These are phyloP conservation scores for Ailurus styani DNA, from an alignment of 2,113 vertebrate genomes.

Conservation along the genomic window DNA sequence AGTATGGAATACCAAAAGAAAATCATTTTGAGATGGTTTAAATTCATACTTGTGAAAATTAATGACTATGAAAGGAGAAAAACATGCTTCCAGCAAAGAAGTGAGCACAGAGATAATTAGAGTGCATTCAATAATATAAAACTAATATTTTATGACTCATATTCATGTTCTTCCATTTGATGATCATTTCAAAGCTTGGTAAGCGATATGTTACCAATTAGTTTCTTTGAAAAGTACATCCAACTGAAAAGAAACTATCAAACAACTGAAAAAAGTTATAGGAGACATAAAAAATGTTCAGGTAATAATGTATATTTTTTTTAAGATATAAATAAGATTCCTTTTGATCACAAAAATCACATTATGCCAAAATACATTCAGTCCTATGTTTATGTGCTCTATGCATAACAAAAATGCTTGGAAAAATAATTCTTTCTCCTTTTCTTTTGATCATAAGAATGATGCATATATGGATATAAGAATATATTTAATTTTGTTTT, in stretches of 20 bases:
- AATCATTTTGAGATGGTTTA: conserved; percentile 45
- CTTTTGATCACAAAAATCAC: not conserved
- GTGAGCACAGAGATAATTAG: conserved; percentile 58
- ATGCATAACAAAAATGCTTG: not conserved
- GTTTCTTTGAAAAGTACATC: conserved; percentile 46
- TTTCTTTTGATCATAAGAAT: not conserved
- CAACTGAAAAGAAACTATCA: conserved; percentile 24
- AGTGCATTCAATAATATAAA: conserved; percentile 57
- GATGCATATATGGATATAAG: not conserved
- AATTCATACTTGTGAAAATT: conserved; percentile 46
- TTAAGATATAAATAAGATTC: not conserved
- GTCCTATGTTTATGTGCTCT: not conserved
- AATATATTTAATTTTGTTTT: not conserved
- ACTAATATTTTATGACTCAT: conserved; percentile 60
- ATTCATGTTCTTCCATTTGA: conserved; percentile 47
- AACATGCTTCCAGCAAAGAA: conserved; percentile 67
- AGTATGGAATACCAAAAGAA: conserved; percentile 22
- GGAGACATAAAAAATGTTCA: not conserved
- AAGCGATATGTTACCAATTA: conserved; percentile 50
- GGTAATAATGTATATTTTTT: not conserved
- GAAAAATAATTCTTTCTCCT: not conserved
- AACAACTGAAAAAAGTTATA: not conserved
- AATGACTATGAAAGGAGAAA: conserved; percentile 56
- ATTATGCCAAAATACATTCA: not conserved
- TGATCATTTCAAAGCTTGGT: conserved; percentile 52